Evolutionary conservation across 2,888 invertebrate genomes (phyloP).

Genomic region (Corythucha ciliata): DNA sequence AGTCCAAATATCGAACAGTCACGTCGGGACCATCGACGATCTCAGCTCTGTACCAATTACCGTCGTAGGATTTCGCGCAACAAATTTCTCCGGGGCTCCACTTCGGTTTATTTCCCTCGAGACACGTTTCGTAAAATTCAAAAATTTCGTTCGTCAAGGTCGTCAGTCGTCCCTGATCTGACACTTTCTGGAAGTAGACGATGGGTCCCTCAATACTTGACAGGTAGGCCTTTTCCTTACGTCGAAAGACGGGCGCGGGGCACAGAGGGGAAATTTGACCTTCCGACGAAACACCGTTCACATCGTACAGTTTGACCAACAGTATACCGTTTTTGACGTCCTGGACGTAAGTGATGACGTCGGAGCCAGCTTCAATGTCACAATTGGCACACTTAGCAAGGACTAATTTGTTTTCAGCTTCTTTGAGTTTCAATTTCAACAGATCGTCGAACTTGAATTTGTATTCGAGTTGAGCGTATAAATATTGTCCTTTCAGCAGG

Average conservation of each 20-base stretch:
- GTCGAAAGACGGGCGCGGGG: not conserved
- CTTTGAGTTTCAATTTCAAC: too few species aligned
- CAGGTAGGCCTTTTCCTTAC: not conserved
- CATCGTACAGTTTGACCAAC: too few species aligned
- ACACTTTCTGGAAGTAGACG: not conserved
- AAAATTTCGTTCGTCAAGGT: not conserved
- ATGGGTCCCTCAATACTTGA: not conserved
- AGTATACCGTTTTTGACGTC: too few species aligned
- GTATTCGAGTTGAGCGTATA: too few species aligned
- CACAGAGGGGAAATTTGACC: too few species aligned
- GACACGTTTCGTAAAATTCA: not conserved
- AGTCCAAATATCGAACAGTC: not conserved
- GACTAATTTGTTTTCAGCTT: too few species aligned
- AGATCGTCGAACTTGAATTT: too few species aligned
- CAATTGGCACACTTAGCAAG: too few species aligned
- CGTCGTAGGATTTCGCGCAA: slow-evolving; percentile 16
- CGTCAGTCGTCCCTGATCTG: not conserved
- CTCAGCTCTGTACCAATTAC: slow-evolving; percentile 33
- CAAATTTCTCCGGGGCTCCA: not conserved
- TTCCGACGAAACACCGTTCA: too few species aligned
- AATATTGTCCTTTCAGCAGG: too few species aligned
- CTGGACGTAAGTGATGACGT: too few species aligned
- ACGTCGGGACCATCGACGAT: not conserved
- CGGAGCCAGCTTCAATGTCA: too few species aligned
- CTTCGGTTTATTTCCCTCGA: not conserved